Percentiles rank a stretch among this genome's conserved stretches.
Evolutionary conservation across 2,797 vertebrate genomes (phyloP).

Genomic region (Salarias fasciatus): DNA sequence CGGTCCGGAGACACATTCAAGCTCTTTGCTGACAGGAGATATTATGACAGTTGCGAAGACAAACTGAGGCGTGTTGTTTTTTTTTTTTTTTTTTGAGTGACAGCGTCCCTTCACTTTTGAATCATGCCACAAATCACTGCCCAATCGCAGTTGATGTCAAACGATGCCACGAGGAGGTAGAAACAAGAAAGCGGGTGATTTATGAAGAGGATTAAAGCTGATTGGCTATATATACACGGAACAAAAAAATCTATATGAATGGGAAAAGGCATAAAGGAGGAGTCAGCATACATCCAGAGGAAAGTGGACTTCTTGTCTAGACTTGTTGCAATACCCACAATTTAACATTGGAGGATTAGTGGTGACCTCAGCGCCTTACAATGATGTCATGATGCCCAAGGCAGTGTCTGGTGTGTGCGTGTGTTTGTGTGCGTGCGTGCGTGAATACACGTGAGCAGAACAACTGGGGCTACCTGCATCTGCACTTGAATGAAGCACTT

Average conservation of each 20-base stretch:
- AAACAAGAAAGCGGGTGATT: background rate
- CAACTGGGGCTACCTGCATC: constrained; percentile 23
- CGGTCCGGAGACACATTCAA: constrained; percentile 48
- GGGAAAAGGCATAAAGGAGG: background rate
- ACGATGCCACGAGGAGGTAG: background rate
- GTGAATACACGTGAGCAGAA: constrained; percentile 34
- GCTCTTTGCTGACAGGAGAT: constrained; percentile 61
- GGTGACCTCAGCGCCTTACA: constrained; percentile 76
- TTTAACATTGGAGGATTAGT: constrained; percentile 68
- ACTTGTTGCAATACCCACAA: constrained; percentile 70
- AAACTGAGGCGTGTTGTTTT: background rate
- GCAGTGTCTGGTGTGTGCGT: constrained; percentile 65
- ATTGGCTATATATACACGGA: constrained; percentile 4
- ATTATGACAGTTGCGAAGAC: constrained; percentile 37
- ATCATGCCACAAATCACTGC: background rate
- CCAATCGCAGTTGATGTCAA: background rate
- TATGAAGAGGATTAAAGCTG: background rate
- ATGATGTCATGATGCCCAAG: constrained; percentile 83
- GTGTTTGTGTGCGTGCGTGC: constrained; percentile 29
- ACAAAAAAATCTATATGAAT: constrained; percentile 25
- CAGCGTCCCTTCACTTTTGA: background rate
- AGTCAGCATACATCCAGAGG: constrained; percentile 20
- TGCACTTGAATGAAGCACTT: constrained; percentile 17
- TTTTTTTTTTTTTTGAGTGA: no score
- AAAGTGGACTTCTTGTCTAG: constrained; percentile 69